These are phyloP conservation scores for Pollachius pollachius DNA, from an alignment of 2,113 vertebrate species.

Conservation along the genomic window DNA sequence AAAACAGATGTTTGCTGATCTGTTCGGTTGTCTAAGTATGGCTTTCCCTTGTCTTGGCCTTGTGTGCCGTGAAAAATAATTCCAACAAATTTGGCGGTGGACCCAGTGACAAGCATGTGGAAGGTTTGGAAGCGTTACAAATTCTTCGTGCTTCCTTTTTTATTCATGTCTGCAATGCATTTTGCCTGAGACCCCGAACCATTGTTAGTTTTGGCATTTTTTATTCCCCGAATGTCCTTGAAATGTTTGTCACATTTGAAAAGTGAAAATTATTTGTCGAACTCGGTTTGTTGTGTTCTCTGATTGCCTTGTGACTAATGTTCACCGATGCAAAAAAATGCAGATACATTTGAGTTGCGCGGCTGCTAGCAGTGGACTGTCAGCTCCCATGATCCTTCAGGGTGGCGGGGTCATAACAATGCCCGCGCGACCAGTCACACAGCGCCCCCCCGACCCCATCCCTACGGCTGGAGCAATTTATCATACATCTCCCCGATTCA, in stretches of 20 bases:
- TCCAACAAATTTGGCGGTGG: too few species aligned
- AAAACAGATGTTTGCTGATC: too few species aligned
- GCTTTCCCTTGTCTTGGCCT: too few species aligned
- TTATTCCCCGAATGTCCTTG: constrained; percentile 26
- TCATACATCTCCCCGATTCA: constrained; percentile 64
- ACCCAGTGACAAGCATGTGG: too few species aligned
- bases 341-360: constrained; percentile 40
- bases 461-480: constrained; percentile 65
- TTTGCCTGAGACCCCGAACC: too few species aligned
- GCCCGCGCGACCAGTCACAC: constrained; percentile 47
- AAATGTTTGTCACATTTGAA: constrained; percentile 32
- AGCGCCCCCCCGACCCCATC: constrained; percentile 40
- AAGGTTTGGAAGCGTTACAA: too few species aligned
- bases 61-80: too few species aligned
- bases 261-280: neutral
- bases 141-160: too few species aligned
- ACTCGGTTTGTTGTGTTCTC: constrained; percentile 14
- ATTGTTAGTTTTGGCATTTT: neutral
- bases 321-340: constrained; percentile 39
- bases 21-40: too few species aligned
- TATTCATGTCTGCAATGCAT: too few species aligned
- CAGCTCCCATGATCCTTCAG: constrained; percentile 62
- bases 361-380: constrained; percentile 54
- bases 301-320: constrained; percentile 23
- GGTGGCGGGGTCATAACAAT: constrained; percentile 52